Base-by-base conservation (phyloP, 2,797 vertebrate genomes). In the Phrynocephalus guinanensis region DNA sequence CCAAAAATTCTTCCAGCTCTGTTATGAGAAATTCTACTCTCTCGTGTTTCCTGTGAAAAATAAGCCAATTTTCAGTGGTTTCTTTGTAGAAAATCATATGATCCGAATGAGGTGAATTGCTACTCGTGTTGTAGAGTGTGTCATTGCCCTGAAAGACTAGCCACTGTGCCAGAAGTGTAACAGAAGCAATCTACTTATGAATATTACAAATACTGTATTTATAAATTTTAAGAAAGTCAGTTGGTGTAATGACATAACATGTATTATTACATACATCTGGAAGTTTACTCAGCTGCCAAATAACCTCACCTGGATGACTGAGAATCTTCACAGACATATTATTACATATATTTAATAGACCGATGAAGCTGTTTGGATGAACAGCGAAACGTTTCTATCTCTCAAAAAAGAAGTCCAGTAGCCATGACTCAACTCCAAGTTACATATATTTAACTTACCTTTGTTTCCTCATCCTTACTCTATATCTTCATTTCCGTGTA, bases 21-120 rank as follows among this genome's bases (percentile, higher is more conserved):
- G 90, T 56, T 91, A 85, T 90, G 91, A 85, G 76, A 84, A 88
- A 85, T 93, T 75, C 48, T 88, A 18, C 87, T 87, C 92, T 94
- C 82, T 78, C 76, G 83, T 85, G 82, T 3, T 90, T 82, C 87
- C 63, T 83, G 84, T 75, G 90, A 93, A 93, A 88, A 94, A 91
- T 86, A 91, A 93, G 76, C 82, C 93, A 91, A 93, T 92, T 88
- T 44, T 87, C 63, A 87, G 66, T 76, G n/a, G 87, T 87, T 92
- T 67, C n/a, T 90, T 89, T 72, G 22, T 52, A 15, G 56, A 87
- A 82, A 87, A 67, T 26, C 38, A 11, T 56, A 33, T 30, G 73
- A 82, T 82, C 79, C 33, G 75, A 73, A 75, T 86, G 18, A 66
- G 11, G n/a, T 82, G 70, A 71, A 72, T 60, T 82, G 90, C 88